A percentile compares a stretch with the other conserved stretches of the same genome.
Conservation (phyloP, 1,140 invertebrate species). For the Penaeus vannamei region DNA sequence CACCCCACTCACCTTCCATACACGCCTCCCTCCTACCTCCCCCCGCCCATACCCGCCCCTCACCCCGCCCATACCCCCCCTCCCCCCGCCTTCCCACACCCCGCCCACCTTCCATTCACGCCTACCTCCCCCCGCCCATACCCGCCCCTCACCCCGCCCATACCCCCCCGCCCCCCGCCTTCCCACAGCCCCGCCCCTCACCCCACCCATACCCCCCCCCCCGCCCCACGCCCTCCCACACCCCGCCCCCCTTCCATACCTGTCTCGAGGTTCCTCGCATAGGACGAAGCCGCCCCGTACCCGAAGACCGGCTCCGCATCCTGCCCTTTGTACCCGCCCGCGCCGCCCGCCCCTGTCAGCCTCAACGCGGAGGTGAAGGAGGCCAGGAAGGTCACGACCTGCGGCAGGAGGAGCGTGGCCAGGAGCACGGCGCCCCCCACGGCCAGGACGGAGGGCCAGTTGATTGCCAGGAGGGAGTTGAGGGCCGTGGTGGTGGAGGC, state of each 20-base stretch:
- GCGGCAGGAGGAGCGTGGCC: conserved; percentile 56
- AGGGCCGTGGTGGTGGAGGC: conserved; percentile 45
- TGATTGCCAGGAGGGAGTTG: conserved; percentile 51
- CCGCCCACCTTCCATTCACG: not conserved
- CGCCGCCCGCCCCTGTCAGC: not conserved
- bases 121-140: too few relatives aligned
- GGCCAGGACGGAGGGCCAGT: conserved; percentile 54
- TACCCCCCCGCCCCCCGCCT: not conserved
- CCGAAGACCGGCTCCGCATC: not conserved
- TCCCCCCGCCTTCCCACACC: too few relatives aligned
- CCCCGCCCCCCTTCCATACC: not conserved
- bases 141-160: too few relatives aligned
- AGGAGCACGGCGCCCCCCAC: conserved; percentile 26
- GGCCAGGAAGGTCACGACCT: conserved; percentile 16
- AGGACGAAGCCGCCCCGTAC: conserved; percentile 9
- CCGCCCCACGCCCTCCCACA: not conserved
- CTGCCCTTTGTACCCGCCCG: not conserved
- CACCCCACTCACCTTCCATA: not conserved
- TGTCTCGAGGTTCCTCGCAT: conserved; percentile 30
- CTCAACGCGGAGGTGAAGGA: not conserved
- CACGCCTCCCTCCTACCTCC: not conserved
- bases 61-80: not conserved
- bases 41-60: not conserved
- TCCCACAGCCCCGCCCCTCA: not conserved
- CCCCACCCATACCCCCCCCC: not conserved